A percentile compares a stretch with the other conserved stretches of the same genome.
These are phyloP conservation scores for Poeciliopsis prolifica DNA, from an alignment of 2,113 vertebrate species.

Conservation along the genomic window DNA sequence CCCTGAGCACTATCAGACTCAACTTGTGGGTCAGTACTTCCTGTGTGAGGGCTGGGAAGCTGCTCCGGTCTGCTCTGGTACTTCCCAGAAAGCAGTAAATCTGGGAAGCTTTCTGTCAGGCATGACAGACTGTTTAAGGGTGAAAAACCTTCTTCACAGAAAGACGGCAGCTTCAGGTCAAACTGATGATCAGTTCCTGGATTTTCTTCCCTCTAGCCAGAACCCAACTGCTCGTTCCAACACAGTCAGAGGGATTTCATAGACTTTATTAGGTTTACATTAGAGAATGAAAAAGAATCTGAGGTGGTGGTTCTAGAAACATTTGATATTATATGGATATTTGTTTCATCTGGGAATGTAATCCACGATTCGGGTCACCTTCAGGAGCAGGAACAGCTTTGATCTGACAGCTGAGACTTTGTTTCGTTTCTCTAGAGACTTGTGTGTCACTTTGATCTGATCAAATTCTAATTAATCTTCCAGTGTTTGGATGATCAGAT, in stretches of 20 bases:
- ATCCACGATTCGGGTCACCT: neutral
- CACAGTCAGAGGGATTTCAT: neutral
- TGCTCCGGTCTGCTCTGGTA: neutral
- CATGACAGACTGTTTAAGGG: no score
- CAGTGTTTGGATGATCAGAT: neutral
- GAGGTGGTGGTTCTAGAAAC: neutral
- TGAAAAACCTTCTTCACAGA: neutral
- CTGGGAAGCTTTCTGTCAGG: neutral
- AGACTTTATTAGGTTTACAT: neutral
- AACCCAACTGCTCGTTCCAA: neutral
- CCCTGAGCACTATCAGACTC: conserved; percentile 9
- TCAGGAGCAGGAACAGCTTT: neutral
- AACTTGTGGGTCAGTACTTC: conserved; percentile 38
- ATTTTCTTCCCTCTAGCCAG: neutral
- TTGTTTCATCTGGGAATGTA: neutral
- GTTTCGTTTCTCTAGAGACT: neutral
- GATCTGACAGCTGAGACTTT: neutral
- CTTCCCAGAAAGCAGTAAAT: neutral
- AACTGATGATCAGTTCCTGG: neutral
- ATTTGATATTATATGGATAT: neutral
- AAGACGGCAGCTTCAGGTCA: no score
- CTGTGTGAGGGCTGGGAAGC: conserved; percentile 26
- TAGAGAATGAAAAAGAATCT: neutral
- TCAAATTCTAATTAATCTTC: neutral
- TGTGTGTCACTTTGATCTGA: neutral